Conservation (phyloP, 2,113 vertebrate species). For the Pseudonaja textilis region DNA sequence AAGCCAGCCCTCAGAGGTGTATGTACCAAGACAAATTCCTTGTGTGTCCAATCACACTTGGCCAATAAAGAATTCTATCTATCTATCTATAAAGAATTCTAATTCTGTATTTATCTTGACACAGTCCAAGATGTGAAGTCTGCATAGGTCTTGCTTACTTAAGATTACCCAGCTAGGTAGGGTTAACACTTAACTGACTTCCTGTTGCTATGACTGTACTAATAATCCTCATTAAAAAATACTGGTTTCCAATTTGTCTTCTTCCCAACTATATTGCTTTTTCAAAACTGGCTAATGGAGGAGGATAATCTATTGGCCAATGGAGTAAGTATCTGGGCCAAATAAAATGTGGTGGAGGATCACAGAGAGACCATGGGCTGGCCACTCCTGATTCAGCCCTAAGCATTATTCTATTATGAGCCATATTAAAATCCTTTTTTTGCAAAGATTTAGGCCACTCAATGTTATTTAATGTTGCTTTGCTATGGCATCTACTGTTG, state of each 20-base stretch:
- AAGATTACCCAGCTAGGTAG: background rate
- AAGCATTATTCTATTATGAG: background rate
- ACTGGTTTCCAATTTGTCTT: background rate
- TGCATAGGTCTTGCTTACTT: background rate
- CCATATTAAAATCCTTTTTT: background rate
- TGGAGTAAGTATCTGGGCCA: background rate
- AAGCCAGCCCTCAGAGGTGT: too few species aligned
- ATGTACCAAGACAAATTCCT: too few species aligned
- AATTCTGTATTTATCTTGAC: background rate
- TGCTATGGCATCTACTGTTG: background rate
- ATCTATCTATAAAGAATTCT: too few species aligned
- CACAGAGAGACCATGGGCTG: background rate
- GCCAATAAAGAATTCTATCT: too few species aligned
- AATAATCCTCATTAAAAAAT: background rate
- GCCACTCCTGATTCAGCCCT: background rate
- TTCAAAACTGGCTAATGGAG: background rate
- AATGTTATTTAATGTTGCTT: background rate
- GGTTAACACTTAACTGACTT: background rate
- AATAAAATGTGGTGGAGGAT: background rate
- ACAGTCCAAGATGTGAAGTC: background rate
- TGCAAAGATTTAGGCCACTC: background rate
- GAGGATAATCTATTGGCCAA: background rate
- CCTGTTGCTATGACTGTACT: background rate
- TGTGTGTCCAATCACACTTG: too few species aligned
- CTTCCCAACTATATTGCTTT: background rate